These are phyloP conservation scores for Propithecus coquereli DNA, from an alignment of 2,113 vertebrate genomes.

Conservation along the genomic window DNA sequence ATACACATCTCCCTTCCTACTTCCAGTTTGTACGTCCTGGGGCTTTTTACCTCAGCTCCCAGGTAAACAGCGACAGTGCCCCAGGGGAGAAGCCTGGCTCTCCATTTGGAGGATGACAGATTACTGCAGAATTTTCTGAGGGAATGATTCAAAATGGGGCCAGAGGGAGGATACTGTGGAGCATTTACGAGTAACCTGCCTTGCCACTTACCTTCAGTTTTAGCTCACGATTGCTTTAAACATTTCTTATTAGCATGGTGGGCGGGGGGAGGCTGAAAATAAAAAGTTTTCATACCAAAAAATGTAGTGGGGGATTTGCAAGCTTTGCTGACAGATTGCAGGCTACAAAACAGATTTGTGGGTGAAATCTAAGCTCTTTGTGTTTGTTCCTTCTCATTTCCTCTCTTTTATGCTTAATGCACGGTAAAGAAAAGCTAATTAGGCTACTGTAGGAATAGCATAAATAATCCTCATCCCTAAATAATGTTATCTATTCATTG, in stretches of 20 bases:
- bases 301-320: neutral
- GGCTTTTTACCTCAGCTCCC: neutral
- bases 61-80: neutral
- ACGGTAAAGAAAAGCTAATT: conserved; percentile 43
- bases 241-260: conserved; percentile 18
- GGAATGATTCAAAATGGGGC: neutral
- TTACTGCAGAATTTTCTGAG: neutral
- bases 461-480: neutral
- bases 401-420: neutral
- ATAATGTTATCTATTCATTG: neutral
- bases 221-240: conserved; percentile 6
- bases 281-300: conserved; percentile 40
- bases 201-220: neutral
- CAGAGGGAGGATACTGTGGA: too few relatives aligned
- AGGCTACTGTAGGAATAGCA: neutral
- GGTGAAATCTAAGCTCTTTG: neutral
- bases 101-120: neutral
- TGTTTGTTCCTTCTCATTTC: neutral
- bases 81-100: neutral
- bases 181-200: neutral
- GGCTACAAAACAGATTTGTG: neutral
- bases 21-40: neutral
- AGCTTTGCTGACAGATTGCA: conserved; percentile 10
- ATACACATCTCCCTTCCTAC: neutral
- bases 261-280: conserved; percentile 9